Percentiles rank a stretch among this genome's conserved stretches.
These are phyloP conservation scores for Morbakka virulenta DNA, from an alignment of 30 jellyfish, hydroid and myxozoan species.

Conservation along the genomic window DNA sequence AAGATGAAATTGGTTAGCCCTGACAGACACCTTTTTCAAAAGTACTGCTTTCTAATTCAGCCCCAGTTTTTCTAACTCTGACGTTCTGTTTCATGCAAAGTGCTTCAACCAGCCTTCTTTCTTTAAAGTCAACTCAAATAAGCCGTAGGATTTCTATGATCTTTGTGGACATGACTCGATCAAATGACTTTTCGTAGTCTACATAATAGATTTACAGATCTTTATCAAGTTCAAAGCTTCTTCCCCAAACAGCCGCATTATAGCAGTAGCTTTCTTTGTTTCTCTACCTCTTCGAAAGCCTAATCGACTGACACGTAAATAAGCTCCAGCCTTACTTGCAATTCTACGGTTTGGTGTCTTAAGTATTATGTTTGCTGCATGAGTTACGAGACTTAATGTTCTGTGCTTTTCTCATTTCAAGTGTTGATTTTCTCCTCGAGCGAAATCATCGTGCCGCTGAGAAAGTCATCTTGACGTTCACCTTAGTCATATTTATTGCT, in stretches of 20 bases:
- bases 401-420: not conserved
- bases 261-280: not conserved
- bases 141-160: not conserved
- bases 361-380: not conserved
- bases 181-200: not conserved
- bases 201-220: not conserved
- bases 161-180: not conserved
- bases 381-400: not conserved
- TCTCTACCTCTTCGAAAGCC: not conserved
- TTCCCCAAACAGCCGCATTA: not conserved
- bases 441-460: no score
- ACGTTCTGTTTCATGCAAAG: not conserved
- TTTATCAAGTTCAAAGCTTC: not conserved
- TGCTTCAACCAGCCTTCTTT: not conserved
- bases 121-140: not conserved
- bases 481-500: no score
- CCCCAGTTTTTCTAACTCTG: not conserved
- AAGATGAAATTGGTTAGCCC: not conserved
- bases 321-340: not conserved
- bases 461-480: no score
- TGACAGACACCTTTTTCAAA: not conserved
- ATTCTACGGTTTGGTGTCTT: not conserved
- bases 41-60: not conserved
- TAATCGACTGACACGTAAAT: not conserved
- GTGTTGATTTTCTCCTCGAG: no score